A percentile compares a stretch with the other conserved stretches of the same genome.
Conservation (phyloP, 2,888 invertebrate genomes). For the Hofmannophila pseudospretella region DNA sequence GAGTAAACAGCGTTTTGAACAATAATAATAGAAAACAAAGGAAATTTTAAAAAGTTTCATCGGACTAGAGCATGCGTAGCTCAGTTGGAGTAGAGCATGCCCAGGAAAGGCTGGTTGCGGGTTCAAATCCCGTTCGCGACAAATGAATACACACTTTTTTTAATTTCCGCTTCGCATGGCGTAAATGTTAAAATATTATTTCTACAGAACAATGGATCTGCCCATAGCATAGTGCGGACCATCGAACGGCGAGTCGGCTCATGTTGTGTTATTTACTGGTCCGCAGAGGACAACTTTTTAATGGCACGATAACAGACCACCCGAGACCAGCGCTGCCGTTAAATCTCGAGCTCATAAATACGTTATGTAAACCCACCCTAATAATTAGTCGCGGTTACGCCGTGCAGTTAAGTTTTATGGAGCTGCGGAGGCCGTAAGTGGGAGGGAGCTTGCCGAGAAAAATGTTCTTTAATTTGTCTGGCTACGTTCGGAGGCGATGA, state of each 20-base stretch:
- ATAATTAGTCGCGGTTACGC: conserved; percentile 76
- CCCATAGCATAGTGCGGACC: neutral
- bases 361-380: conserved; percentile 76
- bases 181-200: no score
- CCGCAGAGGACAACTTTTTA: conserved; percentile 75
- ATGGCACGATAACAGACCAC: conserved; percentile 75
- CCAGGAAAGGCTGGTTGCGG: no score
- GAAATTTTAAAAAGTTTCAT: no score
- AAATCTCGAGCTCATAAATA: conserved; percentile 76
- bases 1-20: no score
- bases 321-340: conserved; percentile 66
- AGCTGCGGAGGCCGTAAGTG: conserved; percentile 50
- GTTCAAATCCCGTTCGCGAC: no score
- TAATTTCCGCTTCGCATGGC: no score
- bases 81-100: no score
- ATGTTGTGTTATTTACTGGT: conserved; percentile 69
- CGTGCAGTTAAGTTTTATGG: conserved; percentile 74
- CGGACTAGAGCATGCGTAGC: no score
- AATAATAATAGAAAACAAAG: no score
- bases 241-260: conserved; percentile 24
- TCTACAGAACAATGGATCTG: neutral
- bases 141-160: no score
- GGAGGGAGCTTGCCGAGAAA: conserved; percentile 54
- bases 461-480: conserved; percentile 73
- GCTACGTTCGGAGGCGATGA: conserved; percentile 57